These are phyloP conservation scores for Oryzaephilus surinamensis DNA, from an alignment of 1,140 invertebrate genomes.

Conservation along the genomic window DNA sequence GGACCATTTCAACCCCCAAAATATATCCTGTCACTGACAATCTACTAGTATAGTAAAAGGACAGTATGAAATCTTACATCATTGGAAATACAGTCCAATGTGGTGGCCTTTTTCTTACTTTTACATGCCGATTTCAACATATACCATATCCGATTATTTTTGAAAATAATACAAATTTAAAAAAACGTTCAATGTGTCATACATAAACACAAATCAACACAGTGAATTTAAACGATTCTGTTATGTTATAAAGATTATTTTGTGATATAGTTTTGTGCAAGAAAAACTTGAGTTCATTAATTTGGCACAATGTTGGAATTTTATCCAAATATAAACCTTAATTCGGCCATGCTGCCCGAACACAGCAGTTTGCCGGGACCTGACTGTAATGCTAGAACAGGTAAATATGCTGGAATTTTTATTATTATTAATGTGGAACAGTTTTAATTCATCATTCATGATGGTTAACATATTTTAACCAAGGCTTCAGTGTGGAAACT, in stretches of 20 bases:
- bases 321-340: slow-evolving; percentile 35
- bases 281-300: slow-evolving; percentile 2
- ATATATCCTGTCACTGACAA: slow-evolving; percentile 22
- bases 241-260: background rate
- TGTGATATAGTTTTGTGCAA: background rate
- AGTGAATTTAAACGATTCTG: background rate
- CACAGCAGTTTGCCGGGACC: slow-evolving; percentile 32
- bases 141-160: background rate
- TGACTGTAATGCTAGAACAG: slow-evolving; percentile 41
- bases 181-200: no score
- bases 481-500: no score
- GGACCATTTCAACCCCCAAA: slow-evolving; percentile 19
- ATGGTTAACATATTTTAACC: no score
- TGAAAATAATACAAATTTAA: background rate
- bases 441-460: slow-evolving; percentile 1
- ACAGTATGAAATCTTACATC: slow-evolving; percentile 21
- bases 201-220: background rate
- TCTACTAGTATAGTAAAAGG: slow-evolving; percentile 24
- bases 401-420: slow-evolving; percentile 24
- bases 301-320: slow-evolving; percentile 35
- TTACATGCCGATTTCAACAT: background rate
- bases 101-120: background rate
- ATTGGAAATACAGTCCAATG: slow-evolving; percentile 2
- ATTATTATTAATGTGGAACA: slow-evolving; percentile 6
- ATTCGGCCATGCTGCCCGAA: slow-evolving; percentile 41